A percentile compares a stretch with the other conserved stretches of the same genome.
These are phyloP conservation scores for Plodia interpunctella DNA, from an alignment of 1,140 invertebrate species.

Conservation along the genomic window DNA sequence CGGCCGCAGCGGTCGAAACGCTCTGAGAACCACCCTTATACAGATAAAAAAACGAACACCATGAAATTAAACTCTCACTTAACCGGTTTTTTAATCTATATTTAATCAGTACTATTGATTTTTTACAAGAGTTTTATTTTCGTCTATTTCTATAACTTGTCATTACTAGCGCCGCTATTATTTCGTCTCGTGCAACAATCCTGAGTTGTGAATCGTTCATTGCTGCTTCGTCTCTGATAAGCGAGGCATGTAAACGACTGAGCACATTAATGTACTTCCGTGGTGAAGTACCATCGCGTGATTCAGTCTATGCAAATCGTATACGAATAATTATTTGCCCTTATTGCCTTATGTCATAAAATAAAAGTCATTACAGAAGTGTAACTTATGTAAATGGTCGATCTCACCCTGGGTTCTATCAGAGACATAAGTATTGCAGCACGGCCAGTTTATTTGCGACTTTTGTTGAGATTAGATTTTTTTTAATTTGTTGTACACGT, in stretches of 20 bases:
- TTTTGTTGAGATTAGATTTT: not conserved
- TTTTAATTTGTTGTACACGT: not conserved
- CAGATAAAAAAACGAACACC: no score
- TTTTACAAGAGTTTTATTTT: not conserved
- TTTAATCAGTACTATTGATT: no score
- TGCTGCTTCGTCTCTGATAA: constrained; percentile 26
- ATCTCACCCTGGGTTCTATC: no score
- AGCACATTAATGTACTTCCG: constrained; percentile 44
- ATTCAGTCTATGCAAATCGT: constrained; percentile 41
- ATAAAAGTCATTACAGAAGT: not conserved
- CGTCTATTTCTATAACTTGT: not conserved
- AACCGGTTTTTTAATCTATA: no score
- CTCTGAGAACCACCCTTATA: no score
- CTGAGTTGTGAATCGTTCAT: constrained; percentile 29
- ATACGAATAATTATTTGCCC: constrained; percentile 42
- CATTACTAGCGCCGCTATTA: not conserved
- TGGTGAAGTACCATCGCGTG: constrained; percentile 30
- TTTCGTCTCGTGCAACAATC: constrained; percentile 5
- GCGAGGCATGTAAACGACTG: constrained; percentile 27
- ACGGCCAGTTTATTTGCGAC: no score
- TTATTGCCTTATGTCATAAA: constrained; percentile 26
- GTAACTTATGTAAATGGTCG: not conserved
- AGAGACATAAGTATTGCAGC: no score
- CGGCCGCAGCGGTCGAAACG: no score
- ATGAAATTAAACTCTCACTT: no score